Percentiles rank a stretch among this genome's conserved stretches.
Conservation (phyloP, 2,888 invertebrate genomes). For the Caenorhabditis afra region DNA sequence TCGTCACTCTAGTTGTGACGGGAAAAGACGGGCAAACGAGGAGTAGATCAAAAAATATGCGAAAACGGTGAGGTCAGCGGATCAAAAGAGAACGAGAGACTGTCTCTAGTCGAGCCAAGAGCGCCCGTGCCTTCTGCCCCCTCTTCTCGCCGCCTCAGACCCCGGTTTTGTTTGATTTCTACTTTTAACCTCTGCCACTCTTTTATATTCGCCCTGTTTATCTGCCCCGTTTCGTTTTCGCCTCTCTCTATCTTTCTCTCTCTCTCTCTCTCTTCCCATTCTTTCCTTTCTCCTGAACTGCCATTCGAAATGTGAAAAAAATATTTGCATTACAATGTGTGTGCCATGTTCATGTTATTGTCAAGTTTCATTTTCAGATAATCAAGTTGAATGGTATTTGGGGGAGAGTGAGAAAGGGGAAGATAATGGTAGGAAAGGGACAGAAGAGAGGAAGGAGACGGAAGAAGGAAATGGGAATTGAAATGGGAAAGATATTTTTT, state of each 20-base stretch:
- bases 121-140: constrained; percentile 12
- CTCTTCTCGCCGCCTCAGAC: constrained; percentile 43
- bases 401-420: background rate
- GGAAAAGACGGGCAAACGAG: too few species aligned
- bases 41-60: too few species aligned
- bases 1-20: background rate
- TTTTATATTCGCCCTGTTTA: too few species aligned
- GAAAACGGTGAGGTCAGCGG: too few species aligned
- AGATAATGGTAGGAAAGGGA: background rate
- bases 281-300: constrained; percentile 1
- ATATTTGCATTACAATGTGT: constrained; percentile 38
- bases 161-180: constrained; percentile 52
- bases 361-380: too few species aligned
- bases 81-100: background rate
- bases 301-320: background rate
- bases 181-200: constrained; percentile 44
- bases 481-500: background rate
- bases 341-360: background rate
- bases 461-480: background rate
- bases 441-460: background rate
- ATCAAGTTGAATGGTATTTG: background rate
- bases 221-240: too few species aligned
- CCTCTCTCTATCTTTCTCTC: background rate
- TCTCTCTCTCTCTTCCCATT: constrained; percentile 5
- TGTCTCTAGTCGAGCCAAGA: constrained; percentile 14